phyloP scores from a whole-genome alignment of 2,797 vertebrate species.

The Oryzias dopingdopingensis region DNA sequence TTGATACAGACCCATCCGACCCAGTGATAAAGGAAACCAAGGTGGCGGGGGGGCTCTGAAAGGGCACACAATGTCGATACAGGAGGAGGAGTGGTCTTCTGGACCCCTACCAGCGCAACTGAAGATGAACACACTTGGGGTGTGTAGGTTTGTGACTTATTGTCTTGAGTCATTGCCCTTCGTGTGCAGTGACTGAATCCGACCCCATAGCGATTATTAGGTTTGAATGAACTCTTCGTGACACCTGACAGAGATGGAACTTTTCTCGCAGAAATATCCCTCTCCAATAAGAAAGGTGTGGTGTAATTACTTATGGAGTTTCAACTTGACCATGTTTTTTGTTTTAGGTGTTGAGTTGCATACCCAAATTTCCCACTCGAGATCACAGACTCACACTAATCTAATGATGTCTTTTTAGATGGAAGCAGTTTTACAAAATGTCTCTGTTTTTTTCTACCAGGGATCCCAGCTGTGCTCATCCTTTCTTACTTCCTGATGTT shows the following conservation, averaged over 20 bases:
- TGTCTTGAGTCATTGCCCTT: conserved; percentile 52
- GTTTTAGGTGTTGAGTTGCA: background rate
- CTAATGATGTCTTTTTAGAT: background rate
- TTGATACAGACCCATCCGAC: conserved; percentile 62
- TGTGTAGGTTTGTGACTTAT: conserved; percentile 53
- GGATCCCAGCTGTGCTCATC: conserved; percentile 18
- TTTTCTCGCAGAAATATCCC: conserved; percentile 24
- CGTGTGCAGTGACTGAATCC: conserved; percentile 49
- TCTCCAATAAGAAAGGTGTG: conserved; percentile 11
- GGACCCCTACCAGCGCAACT: conserved; percentile 54
- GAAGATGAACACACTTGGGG: conserved; percentile 60
- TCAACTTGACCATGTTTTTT: conserved; percentile 7
- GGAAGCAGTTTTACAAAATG: background rate
- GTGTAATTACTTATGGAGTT: conserved; percentile 3
- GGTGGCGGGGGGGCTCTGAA: conserved; percentile 66
- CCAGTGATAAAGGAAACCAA: conserved; percentile 69
- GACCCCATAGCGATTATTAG: conserved; percentile 37
- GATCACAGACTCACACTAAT: background rate
- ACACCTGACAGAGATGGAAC: conserved; percentile 39
- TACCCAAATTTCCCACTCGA: background rate
- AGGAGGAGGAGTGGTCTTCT: conserved; percentile 68
- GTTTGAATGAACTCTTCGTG: conserved; percentile 31
- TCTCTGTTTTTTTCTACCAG: conserved; percentile 6
- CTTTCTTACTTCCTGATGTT: conserved; percentile 43
- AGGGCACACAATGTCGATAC: conserved; percentile 76